Base-by-base conservation (phyloP, 1,140 invertebrate genomes). In the Euglossa dilemma region DNA sequence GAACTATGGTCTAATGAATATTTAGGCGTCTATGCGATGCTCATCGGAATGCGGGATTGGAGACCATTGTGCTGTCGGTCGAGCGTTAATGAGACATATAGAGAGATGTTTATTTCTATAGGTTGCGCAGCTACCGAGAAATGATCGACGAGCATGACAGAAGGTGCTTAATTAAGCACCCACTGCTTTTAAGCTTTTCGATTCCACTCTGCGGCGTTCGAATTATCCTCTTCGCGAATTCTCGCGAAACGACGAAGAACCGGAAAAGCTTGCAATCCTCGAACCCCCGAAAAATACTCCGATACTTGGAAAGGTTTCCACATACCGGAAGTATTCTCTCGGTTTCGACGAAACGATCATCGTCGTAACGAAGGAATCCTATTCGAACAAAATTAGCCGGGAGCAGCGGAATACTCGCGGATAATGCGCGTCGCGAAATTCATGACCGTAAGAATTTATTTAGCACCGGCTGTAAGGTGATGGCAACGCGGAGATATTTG, bases 401-500 rank as follows among this genome's bases (percentile, higher is more conserved):
- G 36, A 36, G 36, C 36, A 36, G 4, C 36, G 36, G 4, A 4
- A 52, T 50, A 20, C 18, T n/a, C 66, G n/a, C 20, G 54, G 20
- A 52, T 71, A 28, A 71, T 28, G 12, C 8, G 16, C 0, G 57
- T 23, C 18, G 11, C 9, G 14, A 50, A 64, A 76, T 76, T 76
- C 47, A 66, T n/a, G 47, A 43, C 47, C 25, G 47, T 43, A 63
- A 20, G 67, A 80, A 80, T 80, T 80, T 71, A 80, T 80, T 80
- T 80, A 80, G 45, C 45, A 52, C 20, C 18, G 67, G 14, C 25
- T 73, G 43, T 73, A 52, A 75, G 50, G 45, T 66, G 73, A 87
- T 80, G 54, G 54, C 36, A 80, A 28, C 61, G 50, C n/a, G 20
- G 18, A 67, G 57, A 54, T 80, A 84, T 84, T 87, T 28, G 63